Percentiles rank a stretch among this genome's conserved stretches.
Evolutionary conservation across 2,888 invertebrate species (phyloP).

Genomic region (Tinea trinotella): DNA sequence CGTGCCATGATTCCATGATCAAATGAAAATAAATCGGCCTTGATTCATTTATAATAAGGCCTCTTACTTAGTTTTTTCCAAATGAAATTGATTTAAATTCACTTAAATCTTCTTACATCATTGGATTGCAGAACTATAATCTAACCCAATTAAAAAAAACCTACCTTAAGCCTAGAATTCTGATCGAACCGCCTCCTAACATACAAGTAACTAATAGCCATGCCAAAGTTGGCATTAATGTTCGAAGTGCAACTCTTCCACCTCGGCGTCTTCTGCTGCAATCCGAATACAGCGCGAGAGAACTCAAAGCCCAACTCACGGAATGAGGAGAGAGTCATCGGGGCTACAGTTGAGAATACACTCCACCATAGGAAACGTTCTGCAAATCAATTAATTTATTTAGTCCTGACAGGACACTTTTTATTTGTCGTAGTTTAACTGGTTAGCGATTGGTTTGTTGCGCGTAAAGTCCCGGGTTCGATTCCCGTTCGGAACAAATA

Average conservation of each 20-base stretch:
- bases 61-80: neutral
- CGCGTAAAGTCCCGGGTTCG: too few relatives aligned
- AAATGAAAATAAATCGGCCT: too few relatives aligned
- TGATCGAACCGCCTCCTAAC: constrained; percentile 74
- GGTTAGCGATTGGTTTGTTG: too few relatives aligned
- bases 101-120: too few relatives aligned
- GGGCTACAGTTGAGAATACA: constrained; percentile 75
- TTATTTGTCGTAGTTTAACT: too few relatives aligned
- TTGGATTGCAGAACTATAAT: too few relatives aligned
- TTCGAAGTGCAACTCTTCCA: constrained; percentile 77
- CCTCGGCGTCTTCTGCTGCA: constrained; percentile 75
- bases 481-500: too few relatives aligned
- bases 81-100: neutral
- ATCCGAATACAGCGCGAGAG: constrained; percentile 75
- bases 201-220: constrained; percentile 77
- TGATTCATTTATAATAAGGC: too few relatives aligned
- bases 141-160: too few relatives aligned
- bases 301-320: constrained; percentile 76
- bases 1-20: too few relatives aligned
- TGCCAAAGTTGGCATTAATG: constrained; percentile 76
- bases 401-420: too few relatives aligned
- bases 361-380: constrained; percentile 83
- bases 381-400: constrained; percentile 29
- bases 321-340: constrained; percentile 71
- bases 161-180: constrained; percentile 71